Base-by-base conservation (phyloP, 2,888 invertebrate species). In the Eupithecia dodoneata region DNA sequence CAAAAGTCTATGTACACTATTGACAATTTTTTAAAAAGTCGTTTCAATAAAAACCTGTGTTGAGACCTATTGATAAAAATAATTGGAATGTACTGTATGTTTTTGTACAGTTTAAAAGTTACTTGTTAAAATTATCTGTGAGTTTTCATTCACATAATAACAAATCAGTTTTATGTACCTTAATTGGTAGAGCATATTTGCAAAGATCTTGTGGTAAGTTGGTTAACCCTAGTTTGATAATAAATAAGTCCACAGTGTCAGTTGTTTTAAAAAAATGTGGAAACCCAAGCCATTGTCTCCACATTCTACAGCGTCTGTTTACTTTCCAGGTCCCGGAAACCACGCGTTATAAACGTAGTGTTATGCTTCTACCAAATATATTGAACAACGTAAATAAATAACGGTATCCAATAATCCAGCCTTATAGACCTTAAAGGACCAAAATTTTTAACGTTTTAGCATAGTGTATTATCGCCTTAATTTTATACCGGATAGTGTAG, bases 371-470 rank as follows among this genome's bases (percentile, higher is more conserved):
- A 91, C 89, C 90, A 91, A 92, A 93, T 89, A 91, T 89, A 87
- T 47, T 69, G 72, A 30, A 30, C 42, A 70, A 69, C 70, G 47
- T 70, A 13, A 49, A 70, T 30, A 47, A 18, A 70, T 70, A 72
- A 74, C 85, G 81, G 88, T 89, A 91, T 90, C 85, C 87, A 87
- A 87, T 89, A 88, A 86, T 87, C 81, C 85, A 91, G 93, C 94
- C 94, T 94, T 94, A 93, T 86, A 86, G 84, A 92, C 91, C 91
- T 92, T 88, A 91, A 93, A 93, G 94, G 94, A 94, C 94, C 94
- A 94, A 94, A 78, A 82, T 92, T 95, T 94, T 93, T 91, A 87
- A 85, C 86, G 84, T 87, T 92, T 92, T 91, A 86, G 85, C 70
- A 72, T 87, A 88, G 87, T 84, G 88, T 86, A 87, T 83, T 82